Evolutionary conservation across 2,113 vertebrate species (phyloP).

Genomic region (Peromyscus californicus): DNA sequence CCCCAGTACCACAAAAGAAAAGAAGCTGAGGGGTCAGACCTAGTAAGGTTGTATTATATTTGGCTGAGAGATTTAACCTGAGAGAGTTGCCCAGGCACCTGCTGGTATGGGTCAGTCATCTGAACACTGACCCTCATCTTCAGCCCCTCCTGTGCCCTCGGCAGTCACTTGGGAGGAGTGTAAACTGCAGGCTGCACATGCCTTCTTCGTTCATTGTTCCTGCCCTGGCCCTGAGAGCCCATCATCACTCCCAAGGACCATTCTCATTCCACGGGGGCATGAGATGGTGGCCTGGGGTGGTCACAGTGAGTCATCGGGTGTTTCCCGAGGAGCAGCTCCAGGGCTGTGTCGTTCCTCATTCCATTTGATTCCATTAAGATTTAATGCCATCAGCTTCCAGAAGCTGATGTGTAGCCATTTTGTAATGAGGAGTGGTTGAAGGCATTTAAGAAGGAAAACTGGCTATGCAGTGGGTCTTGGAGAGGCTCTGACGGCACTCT

Average conservation of each 20-base stretch:
- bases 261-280: slow-evolving; percentile 41
- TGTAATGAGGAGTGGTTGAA: slow-evolving; percentile 42
- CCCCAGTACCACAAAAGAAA: background rate
- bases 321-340: background rate
- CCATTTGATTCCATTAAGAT: background rate
- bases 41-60: slow-evolving; percentile 23
- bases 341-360: slow-evolving; percentile 14
- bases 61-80: background rate
- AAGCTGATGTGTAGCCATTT: slow-evolving; percentile 46
- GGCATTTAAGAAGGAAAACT: slow-evolving; percentile 38
- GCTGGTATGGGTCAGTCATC: background rate
- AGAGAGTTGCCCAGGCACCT: background rate
- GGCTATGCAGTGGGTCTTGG: background rate
- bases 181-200: background rate
- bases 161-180: background rate
- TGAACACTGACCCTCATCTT: background rate
- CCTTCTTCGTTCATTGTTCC: background rate
- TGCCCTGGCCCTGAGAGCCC: slow-evolving; percentile 32
- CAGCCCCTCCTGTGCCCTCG: background rate
- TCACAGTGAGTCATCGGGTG: slow-evolving; percentile 32
- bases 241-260: background rate
- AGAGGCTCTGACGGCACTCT: background rate
- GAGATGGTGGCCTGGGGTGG: slow-evolving; percentile 29
- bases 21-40: slow-evolving; percentile 8
- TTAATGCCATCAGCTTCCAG: slow-evolving; percentile 11